These are phyloP conservation scores for Lucilia sericata DNA, from an alignment of 1,140 invertebrate species.

Conservation along the genomic window DNA sequence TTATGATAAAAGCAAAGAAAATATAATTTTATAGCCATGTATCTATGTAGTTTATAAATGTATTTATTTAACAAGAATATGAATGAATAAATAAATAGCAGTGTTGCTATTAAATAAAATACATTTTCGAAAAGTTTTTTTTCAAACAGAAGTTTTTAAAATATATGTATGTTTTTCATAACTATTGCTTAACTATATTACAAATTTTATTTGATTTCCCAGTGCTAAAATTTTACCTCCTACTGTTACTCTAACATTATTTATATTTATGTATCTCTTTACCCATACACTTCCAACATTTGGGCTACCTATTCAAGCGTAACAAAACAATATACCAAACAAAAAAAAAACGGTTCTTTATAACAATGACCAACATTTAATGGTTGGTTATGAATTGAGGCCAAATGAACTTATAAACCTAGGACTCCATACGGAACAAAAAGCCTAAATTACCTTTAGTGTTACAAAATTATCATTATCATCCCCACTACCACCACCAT, in stretches of 20 bases:
- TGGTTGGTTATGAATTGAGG: conserved; percentile 21
- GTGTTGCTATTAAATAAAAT: neutral
- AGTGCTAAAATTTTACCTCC: neutral
- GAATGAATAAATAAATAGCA: neutral
- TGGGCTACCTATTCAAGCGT: neutral
- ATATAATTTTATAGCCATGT: neutral
- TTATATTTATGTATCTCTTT: neutral
- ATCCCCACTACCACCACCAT: too few species aligned
- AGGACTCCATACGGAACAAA: neutral
- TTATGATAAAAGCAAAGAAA: conserved; percentile 5
- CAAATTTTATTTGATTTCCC: too few species aligned
- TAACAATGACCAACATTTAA: conserved; percentile 28
- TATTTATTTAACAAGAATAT: neutral
- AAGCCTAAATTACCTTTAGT: neutral
- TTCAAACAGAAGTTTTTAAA: too few species aligned
- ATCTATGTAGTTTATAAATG: neutral
- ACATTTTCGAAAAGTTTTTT: too few species aligned
- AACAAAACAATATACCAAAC: conserved; percentile 1
- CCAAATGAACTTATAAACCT: neutral
- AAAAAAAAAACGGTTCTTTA: neutral
- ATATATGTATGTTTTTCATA: too few species aligned
- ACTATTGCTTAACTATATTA: too few species aligned
- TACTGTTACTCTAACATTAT: neutral
- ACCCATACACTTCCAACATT: neutral
- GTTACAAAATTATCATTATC: neutral